phyloP scores from a whole-genome alignment of 2,797 vertebrate species.

The Peromyscus nudipes region DNA sequence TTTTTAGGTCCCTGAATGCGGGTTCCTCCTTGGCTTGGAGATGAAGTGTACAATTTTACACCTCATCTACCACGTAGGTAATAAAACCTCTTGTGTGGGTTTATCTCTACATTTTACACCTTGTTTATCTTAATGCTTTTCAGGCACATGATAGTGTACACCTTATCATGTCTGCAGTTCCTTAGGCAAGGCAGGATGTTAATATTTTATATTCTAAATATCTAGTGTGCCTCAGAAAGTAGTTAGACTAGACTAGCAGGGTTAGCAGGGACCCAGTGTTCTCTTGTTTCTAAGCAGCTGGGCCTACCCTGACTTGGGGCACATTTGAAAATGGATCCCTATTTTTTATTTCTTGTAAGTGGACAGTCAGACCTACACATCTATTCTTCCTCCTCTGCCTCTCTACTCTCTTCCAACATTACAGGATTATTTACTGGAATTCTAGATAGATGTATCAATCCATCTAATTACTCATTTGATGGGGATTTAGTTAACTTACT shows the following conservation, averaged over 20 bases:
- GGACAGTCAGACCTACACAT: fast-evolving
- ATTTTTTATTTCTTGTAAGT: background rate
- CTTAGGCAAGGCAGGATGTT: background rate
- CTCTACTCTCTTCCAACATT: background rate
- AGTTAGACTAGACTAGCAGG: background rate
- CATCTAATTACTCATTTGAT: slow-evolving; percentile 6
- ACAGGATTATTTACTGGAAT: background rate
- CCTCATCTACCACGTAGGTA: background rate
- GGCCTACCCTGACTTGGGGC: background rate
- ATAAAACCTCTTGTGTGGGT: background rate
- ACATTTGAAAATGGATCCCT: background rate
- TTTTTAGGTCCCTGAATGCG: background rate
- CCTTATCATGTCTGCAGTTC: background rate
- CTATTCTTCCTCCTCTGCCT: background rate
- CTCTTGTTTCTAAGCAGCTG: background rate
- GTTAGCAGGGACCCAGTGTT: background rate
- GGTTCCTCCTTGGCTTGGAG: too few species aligned
- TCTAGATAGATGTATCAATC: slow-evolving; percentile 28
- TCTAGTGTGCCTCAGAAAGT: background rate
- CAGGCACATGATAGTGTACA: background rate
- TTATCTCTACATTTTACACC: background rate
- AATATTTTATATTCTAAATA: background rate
- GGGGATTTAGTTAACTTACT: background rate
- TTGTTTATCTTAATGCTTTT: background rate
- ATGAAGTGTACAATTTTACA: background rate